These are phyloP conservation scores for Tenthredo livida DNA, from an alignment of 2,888 invertebrate species.

Conservation along the genomic window DNA sequence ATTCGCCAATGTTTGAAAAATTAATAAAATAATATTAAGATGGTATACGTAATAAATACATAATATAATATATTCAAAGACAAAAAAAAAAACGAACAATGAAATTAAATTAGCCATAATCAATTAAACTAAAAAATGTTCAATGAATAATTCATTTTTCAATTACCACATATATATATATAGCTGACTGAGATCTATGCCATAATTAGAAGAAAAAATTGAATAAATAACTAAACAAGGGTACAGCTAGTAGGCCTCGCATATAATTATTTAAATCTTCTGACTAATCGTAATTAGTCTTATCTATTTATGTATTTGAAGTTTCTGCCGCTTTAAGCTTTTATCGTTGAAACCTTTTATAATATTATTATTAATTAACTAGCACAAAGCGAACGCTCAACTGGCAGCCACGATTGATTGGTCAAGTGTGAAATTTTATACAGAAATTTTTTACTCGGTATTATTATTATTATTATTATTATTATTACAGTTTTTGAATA, in stretches of 20 bases:
- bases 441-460: conserved; percentile 58
- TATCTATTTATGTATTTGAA: background rate
- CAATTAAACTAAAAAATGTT: background rate
- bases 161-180: too few relatives aligned
- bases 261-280: background rate
- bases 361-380: background rate
- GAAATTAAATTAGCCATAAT: background rate
- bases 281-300: conserved; percentile 2
- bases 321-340: conserved; percentile 1
- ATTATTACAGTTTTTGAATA: background rate
- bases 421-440: conserved; percentile 72
- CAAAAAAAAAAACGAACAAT: background rate
- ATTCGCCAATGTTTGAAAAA: background rate
- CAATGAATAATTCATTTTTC: background rate
- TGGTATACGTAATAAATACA: too few relatives aligned
- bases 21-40: background rate
- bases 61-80: background rate
- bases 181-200: background rate
- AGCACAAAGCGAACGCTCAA: conserved; percentile 39
- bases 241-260: background rate
- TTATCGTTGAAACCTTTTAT: background rate
- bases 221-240: background rate
- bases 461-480: conserved; percentile 35
- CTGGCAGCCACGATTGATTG: conserved; percentile 76
- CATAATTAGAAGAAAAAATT: background rate